Base-by-base conservation (phyloP, 2,797 vertebrate genomes). In the Rhincodon typus region DNA sequence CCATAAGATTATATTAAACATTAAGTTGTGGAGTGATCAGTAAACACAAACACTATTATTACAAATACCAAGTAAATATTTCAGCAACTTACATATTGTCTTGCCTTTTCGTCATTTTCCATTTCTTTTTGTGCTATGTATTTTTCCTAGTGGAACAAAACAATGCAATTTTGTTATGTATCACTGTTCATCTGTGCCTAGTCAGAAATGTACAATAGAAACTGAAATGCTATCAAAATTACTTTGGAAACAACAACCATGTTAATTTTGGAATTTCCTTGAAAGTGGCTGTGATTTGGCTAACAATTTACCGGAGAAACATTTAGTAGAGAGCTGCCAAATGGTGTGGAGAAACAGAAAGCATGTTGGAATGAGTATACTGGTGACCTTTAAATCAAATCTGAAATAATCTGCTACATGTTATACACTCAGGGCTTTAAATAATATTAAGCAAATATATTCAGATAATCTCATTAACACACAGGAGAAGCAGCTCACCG, bases 141-240 rank as follows among this genome's bases (percentile, higher is more conserved):
- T 77, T 95, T 77, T 77, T 95, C 94, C 94, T 95, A 95, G 53
- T 77, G 90, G 74, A 95, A 72, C 17, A 77, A 95, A 95, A 77
- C 25, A 77, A 77, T 74, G 70, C 2, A 77, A 34, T 95, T 34
- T 25, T 53, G 13, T 95, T 95, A 57, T 7, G 13, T 53, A 72
- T 1, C 53, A 30, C 10, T 77, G 30, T 10, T 38, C 94, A 77
- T 30, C 34, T 69, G n/a, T 38, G 69, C 25, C n/a, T 34, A 74
- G 46, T 50, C 70, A 95, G 30, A 57, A 1, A 57, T 19, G 8
- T 53, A 77, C 42, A 50, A 23, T 34, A 10, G 8, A 77, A 72
- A 94, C 30, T 77, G 25, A 46, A 95, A 95, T 53, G 17, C 1
- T 50, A 77, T 53, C 42, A 74, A 94, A 34, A 34, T n/a, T 34